Percentiles rank a stretch among this genome's conserved stretches.
phyloP scores from a whole-genome alignment of 2,113 vertebrate genomes.

The Melanostigma gelatinosum region DNA sequence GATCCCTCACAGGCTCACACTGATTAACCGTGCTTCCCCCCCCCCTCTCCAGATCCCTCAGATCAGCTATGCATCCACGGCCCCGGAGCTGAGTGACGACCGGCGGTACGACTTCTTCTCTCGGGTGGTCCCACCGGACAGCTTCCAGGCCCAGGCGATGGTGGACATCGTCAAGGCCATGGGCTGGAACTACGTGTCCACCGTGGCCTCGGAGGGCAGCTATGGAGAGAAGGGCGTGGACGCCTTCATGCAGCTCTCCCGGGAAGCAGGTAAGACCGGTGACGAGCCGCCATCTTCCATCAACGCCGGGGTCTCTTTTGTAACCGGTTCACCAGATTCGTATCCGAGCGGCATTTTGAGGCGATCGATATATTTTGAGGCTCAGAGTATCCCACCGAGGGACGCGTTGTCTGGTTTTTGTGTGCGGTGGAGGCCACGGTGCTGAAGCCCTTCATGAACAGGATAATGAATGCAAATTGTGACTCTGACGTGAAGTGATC shows the following conservation, averaged over 20 bases:
- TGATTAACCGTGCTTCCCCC: neutral
- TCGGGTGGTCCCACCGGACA: constrained; percentile 73
- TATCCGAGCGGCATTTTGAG: neutral
- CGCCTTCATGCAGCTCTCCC: constrained; percentile 77
- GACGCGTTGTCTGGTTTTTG: neutral
- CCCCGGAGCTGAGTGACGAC: constrained; percentile 76
- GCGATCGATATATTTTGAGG: neutral
- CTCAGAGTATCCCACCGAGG: neutral
- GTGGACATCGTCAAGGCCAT: constrained; percentile 75
- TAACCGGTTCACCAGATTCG: neutral
- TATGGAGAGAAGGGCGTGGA: constrained; percentile 77
- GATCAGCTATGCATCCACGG: constrained; percentile 77
- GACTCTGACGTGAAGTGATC: neutral
- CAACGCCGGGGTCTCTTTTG: neutral
- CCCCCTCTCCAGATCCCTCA: constrained; percentile 70
- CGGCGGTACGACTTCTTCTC: constrained; percentile 79
- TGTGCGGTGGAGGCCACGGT: neutral
- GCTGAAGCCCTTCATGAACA: neutral
- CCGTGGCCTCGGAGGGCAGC: constrained; percentile 74
- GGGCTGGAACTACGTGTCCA: constrained; percentile 79
- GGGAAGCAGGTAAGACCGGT: constrained; percentile 65
- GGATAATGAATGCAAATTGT: neutral
- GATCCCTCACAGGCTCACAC: neutral
- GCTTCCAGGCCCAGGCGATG: constrained; percentile 79
- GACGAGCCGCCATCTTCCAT: neutral